These are phyloP conservation scores for Hoplostethus mediterraneus DNA, from an alignment of 2,797 vertebrate species.

Conservation along the genomic window DNA sequence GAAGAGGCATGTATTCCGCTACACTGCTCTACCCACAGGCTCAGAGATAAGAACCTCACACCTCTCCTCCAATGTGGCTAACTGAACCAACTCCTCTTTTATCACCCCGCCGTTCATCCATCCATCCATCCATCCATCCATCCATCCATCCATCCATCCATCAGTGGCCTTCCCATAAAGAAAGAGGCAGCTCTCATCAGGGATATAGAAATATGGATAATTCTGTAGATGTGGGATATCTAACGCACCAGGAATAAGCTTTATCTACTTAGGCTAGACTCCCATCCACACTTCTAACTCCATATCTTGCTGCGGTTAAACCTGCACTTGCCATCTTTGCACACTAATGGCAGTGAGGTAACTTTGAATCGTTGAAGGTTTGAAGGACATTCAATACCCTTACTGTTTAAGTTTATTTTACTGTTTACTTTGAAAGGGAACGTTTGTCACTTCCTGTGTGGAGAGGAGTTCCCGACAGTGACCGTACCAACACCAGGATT, in stretches of 20 bases:
- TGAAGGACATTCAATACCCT: no score
- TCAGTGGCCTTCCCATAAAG: slow-evolving; percentile 16
- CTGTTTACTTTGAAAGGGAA: no score
- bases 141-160: not conserved
- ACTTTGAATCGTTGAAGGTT: no score
- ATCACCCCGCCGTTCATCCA: not conserved
- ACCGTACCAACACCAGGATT: no score
- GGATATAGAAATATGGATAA: slow-evolving; percentile 24
- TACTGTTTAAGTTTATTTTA: no score
- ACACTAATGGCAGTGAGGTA: no score
- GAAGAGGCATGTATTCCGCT: slow-evolving; percentile 54
- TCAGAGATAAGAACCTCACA: slow-evolving; percentile 38
- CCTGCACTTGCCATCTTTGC: no score
- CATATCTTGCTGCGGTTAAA: no score
- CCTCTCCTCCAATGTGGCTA: not conserved
- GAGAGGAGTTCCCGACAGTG: no score
- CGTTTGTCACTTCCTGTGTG: no score
- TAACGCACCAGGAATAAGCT: slow-evolving; percentile 7
- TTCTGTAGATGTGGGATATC: slow-evolving; percentile 24
- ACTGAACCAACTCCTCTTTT: not conserved
- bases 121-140: not conserved
- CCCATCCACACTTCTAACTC: no score
- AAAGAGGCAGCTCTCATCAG: slow-evolving; percentile 15
- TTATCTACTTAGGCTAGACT: no score
- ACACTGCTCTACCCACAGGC: slow-evolving; percentile 38